Evolutionary conservation across 2,797 vertebrate genomes (phyloP), one percentile per base, ranked within the genome.

Genomic region (Gorsachius magnificus): DNA sequence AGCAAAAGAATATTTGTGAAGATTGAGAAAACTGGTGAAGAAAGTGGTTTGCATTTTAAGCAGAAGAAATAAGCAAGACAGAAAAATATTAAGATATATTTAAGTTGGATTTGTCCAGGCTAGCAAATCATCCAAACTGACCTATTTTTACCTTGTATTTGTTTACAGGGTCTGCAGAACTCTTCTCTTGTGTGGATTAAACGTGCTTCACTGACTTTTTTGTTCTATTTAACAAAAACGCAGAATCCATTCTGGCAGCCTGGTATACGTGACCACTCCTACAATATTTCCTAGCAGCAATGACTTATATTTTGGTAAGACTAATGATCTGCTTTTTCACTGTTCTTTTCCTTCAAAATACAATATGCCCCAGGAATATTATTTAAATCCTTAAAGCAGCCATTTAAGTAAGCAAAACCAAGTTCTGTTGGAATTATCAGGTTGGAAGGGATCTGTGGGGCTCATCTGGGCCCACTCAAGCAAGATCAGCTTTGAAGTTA

Each of bases 301-400:
- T 81, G 41, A 53, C 48, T 64, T 66, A 56, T 6, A 36, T 71
- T 72, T 78, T 50, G 24, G 3, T 89, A 84, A 61, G n/a, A 90
- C 71, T 71, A 81, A 79, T 38, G 38, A 66, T 57, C 31, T 57
- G 18, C 18, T 54, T 75, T 93, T 92, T 78, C 18, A 61, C 18
- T 36, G 8, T 35, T 89, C 26, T 70, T 89, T 88, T 91, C 58
- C 85, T 96, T 91, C 43, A 74, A 87, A 94, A 70, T n/a, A 69
- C 9, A 29, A 20, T 71, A 6, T 53, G 25, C n/a, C 21, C 4
- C 31, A 43, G 9, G 35, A 85, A 80, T 51, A 77, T 43, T 90
- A 43, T 75, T 95, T 58, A 35, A 81, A 61, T 48, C 14, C 61
- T 75, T 66, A 56, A 74, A 74, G 31, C 35, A 83, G 17, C 12